A percentile compares a stretch with the other conserved stretches of the same genome.
Conservation (phyloP, 2,113 vertebrate species). For the Peromyscus californicus region DNA sequence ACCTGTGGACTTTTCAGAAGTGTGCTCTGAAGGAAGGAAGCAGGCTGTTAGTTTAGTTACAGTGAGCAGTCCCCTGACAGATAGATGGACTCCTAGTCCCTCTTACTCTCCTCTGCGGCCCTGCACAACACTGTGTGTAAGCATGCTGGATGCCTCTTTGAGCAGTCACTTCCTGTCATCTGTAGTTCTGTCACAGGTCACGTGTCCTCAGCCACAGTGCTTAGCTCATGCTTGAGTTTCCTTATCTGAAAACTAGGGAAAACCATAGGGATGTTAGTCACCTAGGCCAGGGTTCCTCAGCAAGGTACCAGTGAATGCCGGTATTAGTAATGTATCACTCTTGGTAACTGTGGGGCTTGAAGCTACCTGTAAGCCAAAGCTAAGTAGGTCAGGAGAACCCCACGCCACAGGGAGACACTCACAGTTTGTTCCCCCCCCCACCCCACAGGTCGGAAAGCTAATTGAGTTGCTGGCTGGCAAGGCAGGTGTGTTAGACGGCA, state of each 20-base stretch:
- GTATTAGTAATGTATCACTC: background rate
- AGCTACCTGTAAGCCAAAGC: background rate
- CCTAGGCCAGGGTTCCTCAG: background rate
- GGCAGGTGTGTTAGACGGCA: constrained; percentile 95
- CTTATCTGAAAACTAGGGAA: background rate
- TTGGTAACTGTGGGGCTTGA: background rate
- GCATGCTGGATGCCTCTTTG: background rate
- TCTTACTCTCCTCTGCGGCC: background rate
- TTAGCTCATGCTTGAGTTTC: background rate
- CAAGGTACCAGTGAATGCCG: background rate
- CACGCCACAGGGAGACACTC: background rate
- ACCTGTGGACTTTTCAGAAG: rapidly evolving
- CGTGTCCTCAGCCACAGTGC: background rate
- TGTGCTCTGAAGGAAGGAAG: background rate
- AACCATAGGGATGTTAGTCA: background rate
- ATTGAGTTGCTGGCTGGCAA: constrained; percentile 98
- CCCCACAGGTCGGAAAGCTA: constrained; percentile 95
- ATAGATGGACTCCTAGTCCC: background rate
- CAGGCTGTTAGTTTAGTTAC: background rate
- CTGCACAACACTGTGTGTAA: background rate
- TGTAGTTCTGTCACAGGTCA: too few relatives aligned
- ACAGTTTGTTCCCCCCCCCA: constrained; percentile 56
- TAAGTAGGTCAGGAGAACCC: background rate
- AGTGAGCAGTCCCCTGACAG: background rate
- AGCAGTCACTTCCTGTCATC: background rate